These are phyloP conservation scores for Hydrozoanthus tunicans DNA, from an alignment of 64 coral and sea anemone genomes.

Conservation along the genomic window DNA sequence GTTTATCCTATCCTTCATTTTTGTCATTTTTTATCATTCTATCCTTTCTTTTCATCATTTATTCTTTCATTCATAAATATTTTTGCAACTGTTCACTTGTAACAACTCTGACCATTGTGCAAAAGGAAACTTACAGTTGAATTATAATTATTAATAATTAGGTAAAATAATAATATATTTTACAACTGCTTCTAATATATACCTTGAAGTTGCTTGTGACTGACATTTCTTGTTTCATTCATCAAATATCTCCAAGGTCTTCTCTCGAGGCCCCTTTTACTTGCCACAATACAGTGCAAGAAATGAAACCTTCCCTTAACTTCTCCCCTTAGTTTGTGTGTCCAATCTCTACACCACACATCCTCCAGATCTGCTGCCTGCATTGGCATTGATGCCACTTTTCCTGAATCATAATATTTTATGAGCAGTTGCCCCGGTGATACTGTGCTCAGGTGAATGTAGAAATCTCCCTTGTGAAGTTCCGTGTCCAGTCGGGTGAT, in stretches of 20 bases:
- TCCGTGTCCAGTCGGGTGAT: constrained; percentile 61
- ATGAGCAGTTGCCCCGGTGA: constrained; percentile 88
- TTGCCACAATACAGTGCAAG: constrained; percentile 84
- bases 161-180: too few species aligned
- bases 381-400: constrained; percentile 79
- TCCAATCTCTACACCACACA: constrained; percentile 86
- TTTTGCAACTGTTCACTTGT: too few species aligned
- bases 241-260: constrained; percentile 97
- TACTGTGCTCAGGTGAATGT: constrained; percentile 79
- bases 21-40: too few species aligned
- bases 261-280: constrained; percentile 77
- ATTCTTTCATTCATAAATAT: too few species aligned
- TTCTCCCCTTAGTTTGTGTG: constrained; percentile 76
- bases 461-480: constrained; percentile 98
- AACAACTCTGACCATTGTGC: too few species aligned
- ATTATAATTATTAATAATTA: too few species aligned
- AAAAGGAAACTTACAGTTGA: too few species aligned
- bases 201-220: constrained; percentile 78
- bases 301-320: constrained; percentile 96
- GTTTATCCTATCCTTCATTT: too few species aligned
- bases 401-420: constrained; percentile 88
- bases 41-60: too few species aligned
- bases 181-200: background rate
- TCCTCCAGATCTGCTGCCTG: constrained; percentile 67
- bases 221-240: constrained; percentile 80